phyloP scores from a whole-genome alignment of 2,113 vertebrate genomes.

The Clarias magur region DNA sequence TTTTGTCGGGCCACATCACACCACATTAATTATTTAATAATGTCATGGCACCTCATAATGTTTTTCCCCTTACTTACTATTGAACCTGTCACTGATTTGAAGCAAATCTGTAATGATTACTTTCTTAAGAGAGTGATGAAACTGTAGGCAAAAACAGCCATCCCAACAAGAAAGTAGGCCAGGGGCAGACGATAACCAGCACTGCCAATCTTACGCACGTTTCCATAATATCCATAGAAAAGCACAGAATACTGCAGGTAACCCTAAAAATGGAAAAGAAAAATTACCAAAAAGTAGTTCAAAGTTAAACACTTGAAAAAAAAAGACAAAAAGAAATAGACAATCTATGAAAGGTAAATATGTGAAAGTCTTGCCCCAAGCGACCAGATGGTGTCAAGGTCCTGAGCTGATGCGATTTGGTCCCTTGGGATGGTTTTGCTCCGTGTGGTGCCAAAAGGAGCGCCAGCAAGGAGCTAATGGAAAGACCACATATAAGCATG shows the following conservation, averaged over 20 bases:
- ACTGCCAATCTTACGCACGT: constrained; percentile 85
- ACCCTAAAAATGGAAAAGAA: constrained; percentile 74
- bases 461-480: constrained; percentile 86
- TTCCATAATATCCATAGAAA: constrained; percentile 96
- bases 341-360: constrained; percentile 36
- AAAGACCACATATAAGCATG: constrained; percentile 39
- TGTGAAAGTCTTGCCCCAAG: constrained; percentile 82
- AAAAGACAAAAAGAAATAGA: constrained; percentile 8
- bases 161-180: constrained; percentile 96
- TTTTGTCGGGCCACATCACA: neutral
- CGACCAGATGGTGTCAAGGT: constrained; percentile 98
- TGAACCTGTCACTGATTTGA: neutral
- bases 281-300: neutral
- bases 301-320: neutral
- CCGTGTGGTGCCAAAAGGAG: constrained; percentile 85
- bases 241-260: constrained; percentile 96
- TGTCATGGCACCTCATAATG: neutral
- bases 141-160: constrained; percentile 97
- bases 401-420: constrained; percentile 83
- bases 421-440: constrained; percentile 92
- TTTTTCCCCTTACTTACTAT: neutral
- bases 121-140: constrained; percentile 96
- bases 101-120: constrained; percentile 69
- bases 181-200: constrained; percentile 91
- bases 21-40: neutral